Percentiles rank a stretch among this genome's conserved stretches.
These are phyloP conservation scores for Taphrorychus bicolor DNA, from an alignment of 2,888 invertebrate species.

Conservation along the genomic window DNA sequence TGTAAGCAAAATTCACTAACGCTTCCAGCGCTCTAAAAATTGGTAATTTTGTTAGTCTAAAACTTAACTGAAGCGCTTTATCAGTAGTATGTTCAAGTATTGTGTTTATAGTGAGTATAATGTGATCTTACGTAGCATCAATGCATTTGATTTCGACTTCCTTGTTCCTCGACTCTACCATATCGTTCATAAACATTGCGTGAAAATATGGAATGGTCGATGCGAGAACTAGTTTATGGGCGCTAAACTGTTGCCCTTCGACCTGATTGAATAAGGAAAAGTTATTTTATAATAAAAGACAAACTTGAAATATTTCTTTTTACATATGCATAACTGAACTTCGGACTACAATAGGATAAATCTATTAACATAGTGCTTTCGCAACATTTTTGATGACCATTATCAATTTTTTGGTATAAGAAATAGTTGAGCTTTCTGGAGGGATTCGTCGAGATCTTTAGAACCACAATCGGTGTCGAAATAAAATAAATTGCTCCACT, in stretches of 20 bases:
- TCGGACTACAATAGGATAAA: no score
- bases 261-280: constrained; percentile 62
- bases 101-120: neutral
- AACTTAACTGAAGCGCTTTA: neutral
- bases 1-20: constrained; percentile 86
- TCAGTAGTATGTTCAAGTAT: neutral
- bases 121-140: constrained; percentile 71
- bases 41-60: neutral
- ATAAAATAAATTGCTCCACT: no score
- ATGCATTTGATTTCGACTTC: constrained; percentile 84
- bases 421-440: no score
- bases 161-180: constrained; percentile 83
- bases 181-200: constrained; percentile 89
- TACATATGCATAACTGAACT: constrained; percentile 4
- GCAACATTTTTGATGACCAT: no score
- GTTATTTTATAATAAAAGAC: neutral
- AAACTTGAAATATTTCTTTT: neutral
- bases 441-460: no score
- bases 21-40: constrained; percentile 68
- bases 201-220: constrained; percentile 89
- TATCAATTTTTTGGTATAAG: no score
- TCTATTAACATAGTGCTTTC: no score
- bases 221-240: constrained; percentile 83
- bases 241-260: constrained; percentile 78
- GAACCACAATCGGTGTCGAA: no score